Evolutionary conservation across 2,113 vertebrate genomes (phyloP), one percentile per base, ranked within the genome.

Genomic region (Cacatua alba): DNA sequence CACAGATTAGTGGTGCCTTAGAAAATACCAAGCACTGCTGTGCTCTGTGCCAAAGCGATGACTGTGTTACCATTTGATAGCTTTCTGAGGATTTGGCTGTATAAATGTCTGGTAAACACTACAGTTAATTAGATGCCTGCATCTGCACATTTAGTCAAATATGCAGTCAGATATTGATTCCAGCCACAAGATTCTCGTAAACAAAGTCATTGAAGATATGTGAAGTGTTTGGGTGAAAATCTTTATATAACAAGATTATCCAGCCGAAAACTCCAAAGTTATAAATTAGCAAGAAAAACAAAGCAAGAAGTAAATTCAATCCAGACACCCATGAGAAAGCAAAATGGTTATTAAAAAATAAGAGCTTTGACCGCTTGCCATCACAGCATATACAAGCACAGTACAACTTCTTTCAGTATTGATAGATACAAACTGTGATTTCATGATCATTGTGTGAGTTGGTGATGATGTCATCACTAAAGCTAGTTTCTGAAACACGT

Each of bases 121-220:
- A 85, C 67, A 92, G 63, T 82, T 95, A 97, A 97, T 95, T 92
- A 91, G 88, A 78, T 76, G 91, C 23, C 83, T 92, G n/a, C 90
- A 71, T 88, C 87, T 80, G 82, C 75, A 86, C 77, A 70, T 86
- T 95, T 91, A 92, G 83, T 90, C 52, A 82, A 89, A 95, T 88
- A 53, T 46, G 52, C 76, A 95, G 77, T 57, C 91, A 95, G 68
- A 76, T 92, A 94, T 81, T 94, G 84, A 96, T 94, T 91, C 70
- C 86, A 91, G n/a, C 39, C 39, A 35, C 68, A 77, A 80, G 81
- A 89, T 15, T 94, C 41, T 86, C 0, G 4, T 93, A 96, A 97
- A 96, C 91, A 96, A 96, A 97, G 65, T 91, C 84, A 64, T 94
- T 95, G 77, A 95, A 91, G 64, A 55, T 12, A 63, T 7, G n/a